These are phyloP conservation scores for Drosophila malerkotliana DNA, from an alignment of 1,140 invertebrate genomes.

Conservation along the genomic window DNA sequence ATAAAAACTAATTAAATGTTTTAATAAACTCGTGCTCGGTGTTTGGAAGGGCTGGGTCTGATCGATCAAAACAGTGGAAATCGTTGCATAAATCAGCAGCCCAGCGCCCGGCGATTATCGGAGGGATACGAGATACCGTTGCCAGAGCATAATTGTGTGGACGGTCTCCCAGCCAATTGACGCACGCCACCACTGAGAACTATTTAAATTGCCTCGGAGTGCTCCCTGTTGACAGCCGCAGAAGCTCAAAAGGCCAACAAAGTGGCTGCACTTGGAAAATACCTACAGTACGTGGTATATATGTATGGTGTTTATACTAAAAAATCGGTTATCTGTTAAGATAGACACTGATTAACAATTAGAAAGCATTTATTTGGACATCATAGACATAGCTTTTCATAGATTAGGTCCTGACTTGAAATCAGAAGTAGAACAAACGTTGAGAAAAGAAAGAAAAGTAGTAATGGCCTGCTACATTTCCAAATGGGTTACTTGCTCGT, in stretches of 20 bases:
- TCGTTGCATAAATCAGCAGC: conserved; percentile 63
- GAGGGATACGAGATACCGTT: conserved; percentile 22
- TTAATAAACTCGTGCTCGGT: conserved; percentile 25
- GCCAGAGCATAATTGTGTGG: conserved; percentile 2
- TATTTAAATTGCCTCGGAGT: conserved; percentile 50
- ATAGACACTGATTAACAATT: too few species aligned
- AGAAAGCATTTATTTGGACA: too few species aligned
- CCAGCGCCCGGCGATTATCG: conserved; percentile 27
- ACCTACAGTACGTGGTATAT: too few species aligned
- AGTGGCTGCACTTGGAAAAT: conserved; percentile 15
- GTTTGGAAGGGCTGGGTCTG: conserved; percentile 3
- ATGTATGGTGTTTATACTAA: too few species aligned
- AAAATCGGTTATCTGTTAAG: too few species aligned
- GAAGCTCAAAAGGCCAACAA: conserved; percentile 28
- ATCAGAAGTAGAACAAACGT: too few species aligned
- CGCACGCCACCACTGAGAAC: conserved; percentile 18
- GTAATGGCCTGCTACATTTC: too few species aligned
- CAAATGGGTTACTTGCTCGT: too few species aligned
- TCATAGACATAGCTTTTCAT: too few species aligned
- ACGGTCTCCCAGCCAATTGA: conserved; percentile 35
- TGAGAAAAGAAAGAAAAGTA: too few species aligned
- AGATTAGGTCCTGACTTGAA: too few species aligned
- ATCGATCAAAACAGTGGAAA: conserved; percentile 63
- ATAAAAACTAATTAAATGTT: conserved; percentile 75
- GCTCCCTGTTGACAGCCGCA: conserved; percentile 50